Conservation (phyloP, 2,113 vertebrate genomes). For the Ailuropoda melanoleuca region DNA sequence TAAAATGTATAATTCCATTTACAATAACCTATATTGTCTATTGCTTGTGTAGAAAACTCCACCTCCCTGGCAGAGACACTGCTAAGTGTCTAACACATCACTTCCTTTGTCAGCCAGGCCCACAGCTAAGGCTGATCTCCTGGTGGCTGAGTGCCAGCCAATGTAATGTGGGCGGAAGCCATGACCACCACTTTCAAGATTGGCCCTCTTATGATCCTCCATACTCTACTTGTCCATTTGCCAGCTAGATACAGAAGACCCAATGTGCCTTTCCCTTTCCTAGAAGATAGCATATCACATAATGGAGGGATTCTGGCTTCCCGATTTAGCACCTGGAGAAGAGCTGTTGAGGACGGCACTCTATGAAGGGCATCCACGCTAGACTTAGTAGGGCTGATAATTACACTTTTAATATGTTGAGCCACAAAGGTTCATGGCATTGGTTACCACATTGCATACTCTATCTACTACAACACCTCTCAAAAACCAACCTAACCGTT, state of each 20-base stretch:
- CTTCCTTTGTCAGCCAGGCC: too few species aligned
- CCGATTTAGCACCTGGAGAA: not conserved
- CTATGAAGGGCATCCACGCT: not conserved
- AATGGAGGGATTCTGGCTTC: not conserved
- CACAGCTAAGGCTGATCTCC: not conserved
- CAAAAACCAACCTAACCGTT: accelerated
- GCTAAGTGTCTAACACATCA: accelerated
- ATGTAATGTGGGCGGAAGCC: accelerated
- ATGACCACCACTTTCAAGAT: not conserved
- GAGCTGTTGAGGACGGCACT: too few species aligned
- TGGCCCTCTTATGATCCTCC: too few species aligned
- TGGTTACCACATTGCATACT: not conserved
- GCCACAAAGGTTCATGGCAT: accelerated
- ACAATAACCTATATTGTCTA: not conserved
- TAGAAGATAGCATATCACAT: not conserved
- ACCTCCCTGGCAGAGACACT: not conserved
- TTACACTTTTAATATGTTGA: not conserved
- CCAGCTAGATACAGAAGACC: not conserved
- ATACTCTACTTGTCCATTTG: accelerated
- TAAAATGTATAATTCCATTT: not conserved
- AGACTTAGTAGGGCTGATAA: not conserved
- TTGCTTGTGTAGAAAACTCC: not conserved
- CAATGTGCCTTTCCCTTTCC: accelerated
- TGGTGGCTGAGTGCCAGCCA: not conserved
- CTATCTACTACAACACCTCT: not conserved